Evolutionary conservation across 2,113 vertebrate species (phyloP).

Genomic region (Trichechus manatus): DNA sequence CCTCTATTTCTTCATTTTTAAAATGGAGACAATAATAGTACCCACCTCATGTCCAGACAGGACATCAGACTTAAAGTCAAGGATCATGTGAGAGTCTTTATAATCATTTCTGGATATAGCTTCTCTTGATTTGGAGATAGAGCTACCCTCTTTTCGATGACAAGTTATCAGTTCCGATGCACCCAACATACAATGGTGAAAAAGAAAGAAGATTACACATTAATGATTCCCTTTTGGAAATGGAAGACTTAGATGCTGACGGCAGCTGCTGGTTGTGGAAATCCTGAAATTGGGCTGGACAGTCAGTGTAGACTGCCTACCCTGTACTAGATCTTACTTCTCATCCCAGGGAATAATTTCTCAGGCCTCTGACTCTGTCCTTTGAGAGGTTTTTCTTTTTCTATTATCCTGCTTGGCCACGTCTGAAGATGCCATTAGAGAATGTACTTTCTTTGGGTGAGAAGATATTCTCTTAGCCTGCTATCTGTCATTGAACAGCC

Average conservation of each 20-base stretch:
- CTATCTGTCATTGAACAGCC: not conserved
- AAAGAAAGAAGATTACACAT: not conserved
- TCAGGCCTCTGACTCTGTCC: not conserved
- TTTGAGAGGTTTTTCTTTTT: not conserved
- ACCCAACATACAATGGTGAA: no score
- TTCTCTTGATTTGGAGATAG: not conserved
- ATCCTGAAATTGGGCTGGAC: not conserved
- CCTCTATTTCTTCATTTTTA: not conserved
- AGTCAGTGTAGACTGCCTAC: rapidly evolving
- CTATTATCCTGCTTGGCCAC: not conserved
- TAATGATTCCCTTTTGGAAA: not conserved
- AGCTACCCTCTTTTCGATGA: rapidly evolving
- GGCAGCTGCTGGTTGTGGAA: not conserved
- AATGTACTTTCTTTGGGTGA: not conserved
- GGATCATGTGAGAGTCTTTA: not conserved
- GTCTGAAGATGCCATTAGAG: not conserved
- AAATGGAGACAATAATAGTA: not conserved
- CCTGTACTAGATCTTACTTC: not conserved
- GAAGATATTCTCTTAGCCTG: not conserved
- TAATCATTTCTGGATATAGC: not conserved
- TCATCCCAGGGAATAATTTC: not conserved
- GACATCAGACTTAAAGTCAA: not conserved
- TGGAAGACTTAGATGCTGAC: not conserved
- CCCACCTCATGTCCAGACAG: not conserved
- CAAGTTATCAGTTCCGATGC: not conserved